A percentile compares a stretch with the other conserved stretches of the same genome.
These are phyloP conservation scores for Diarsia mendica DNA, from an alignment of 2,888 invertebrate genomes.

Conservation along the genomic window DNA sequence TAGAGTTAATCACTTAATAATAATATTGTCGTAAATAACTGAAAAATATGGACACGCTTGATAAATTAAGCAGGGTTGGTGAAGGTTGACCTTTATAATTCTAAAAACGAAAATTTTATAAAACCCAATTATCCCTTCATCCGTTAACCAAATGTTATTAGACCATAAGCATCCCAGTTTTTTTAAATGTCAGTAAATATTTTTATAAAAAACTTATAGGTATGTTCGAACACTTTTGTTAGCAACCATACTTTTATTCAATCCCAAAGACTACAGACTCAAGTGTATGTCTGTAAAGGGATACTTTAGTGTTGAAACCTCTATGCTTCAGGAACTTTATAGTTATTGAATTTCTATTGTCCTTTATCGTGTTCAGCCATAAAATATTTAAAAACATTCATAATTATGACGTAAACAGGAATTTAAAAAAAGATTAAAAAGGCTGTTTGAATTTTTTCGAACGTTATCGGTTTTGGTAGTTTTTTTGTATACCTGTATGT, in stretches of 20 bases:
- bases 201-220: background rate
- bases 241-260: conserved; percentile 36
- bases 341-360: conserved; percentile 55
- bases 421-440: conserved; percentile 11
- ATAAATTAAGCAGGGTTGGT: background rate
- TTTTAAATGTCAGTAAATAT: background rate
- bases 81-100: background rate
- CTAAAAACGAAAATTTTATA: background rate
- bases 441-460: conserved; percentile 15
- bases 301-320: conserved; percentile 41
- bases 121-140: background rate
- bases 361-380: conserved; percentile 38
- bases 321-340: conserved; percentile 59
- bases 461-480: conserved; percentile 40
- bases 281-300: conserved; percentile 48
- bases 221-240: conserved; percentile 27
- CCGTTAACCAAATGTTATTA: background rate
- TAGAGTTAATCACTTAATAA: background rate
- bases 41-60: background rate
- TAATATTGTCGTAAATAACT: background rate
- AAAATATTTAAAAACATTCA: conserved; percentile 55
- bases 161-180: conserved; percentile 1
- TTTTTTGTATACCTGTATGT: conserved; percentile 52
- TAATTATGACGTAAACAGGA: conserved; percentile 38
- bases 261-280: conserved; percentile 45